Percentiles rank a stretch among this genome's conserved stretches.
Evolutionary conservation across 2,888 invertebrate genomes (phyloP).

Genomic region (Dioctria linearis): DNA sequence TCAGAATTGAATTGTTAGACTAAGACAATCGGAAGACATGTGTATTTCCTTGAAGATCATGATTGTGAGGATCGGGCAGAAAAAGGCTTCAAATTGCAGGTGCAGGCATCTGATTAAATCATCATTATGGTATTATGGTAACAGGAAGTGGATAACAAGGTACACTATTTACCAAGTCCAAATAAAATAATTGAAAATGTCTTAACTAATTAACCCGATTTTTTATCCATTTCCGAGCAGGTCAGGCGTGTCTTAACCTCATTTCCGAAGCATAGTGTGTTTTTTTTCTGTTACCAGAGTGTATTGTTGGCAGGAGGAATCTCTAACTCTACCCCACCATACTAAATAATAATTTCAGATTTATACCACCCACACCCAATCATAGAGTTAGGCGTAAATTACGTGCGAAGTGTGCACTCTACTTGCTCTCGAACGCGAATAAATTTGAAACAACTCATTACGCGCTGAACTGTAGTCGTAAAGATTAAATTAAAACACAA

Average conservation of each 20-base stretch:
- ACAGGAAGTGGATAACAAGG: conserved; percentile 18
- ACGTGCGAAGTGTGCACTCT: conserved; percentile 39
- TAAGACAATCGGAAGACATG: neutral
- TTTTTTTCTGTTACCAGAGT: neutral
- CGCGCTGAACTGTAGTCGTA: conserved; percentile 45
- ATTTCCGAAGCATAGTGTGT: conserved; percentile 5
- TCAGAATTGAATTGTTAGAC: conserved; percentile 38
- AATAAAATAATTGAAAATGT: conserved; percentile 25
- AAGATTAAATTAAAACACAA: conserved; percentile 51
- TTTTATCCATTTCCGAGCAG: conserved; percentile 10
- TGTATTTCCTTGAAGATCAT: neutral
- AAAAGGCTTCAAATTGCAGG: conserved; percentile 33
- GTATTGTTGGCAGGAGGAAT: neutral
- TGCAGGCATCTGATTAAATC: conserved; percentile 29
- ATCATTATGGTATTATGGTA: conserved; percentile 15
- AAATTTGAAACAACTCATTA: conserved; percentile 50
- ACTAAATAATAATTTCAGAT: neutral
- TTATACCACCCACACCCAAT: conserved; percentile 11
- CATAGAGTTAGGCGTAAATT: conserved; percentile 24
- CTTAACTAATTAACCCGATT: conserved; percentile 32
- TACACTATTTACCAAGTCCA: conserved; percentile 8
- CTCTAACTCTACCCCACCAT: neutral
- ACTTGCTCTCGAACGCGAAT: conserved; percentile 27
- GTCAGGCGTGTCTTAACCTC: conserved; percentile 26
- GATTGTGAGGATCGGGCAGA: neutral